A percentile compares a stretch with the other conserved stretches of the same genome.
These are phyloP conservation scores for Furcula furcula DNA, from an alignment of 2,888 invertebrate genomes.

Conservation along the genomic window DNA sequence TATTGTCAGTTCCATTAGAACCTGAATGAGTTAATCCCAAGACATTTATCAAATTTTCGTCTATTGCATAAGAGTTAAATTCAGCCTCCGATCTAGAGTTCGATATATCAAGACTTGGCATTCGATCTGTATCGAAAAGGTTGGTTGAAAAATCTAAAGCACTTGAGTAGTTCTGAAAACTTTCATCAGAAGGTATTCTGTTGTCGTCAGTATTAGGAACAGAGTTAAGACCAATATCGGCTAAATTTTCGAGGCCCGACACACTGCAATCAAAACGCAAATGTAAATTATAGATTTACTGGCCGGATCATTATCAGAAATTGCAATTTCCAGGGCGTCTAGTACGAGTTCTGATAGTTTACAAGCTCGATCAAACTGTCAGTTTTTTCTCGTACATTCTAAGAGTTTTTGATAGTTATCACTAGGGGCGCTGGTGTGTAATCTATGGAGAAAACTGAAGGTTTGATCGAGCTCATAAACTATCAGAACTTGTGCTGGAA, in stretches of 20 bases:
- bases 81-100: constrained; percentile 49
- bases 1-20: constrained; percentile 9
- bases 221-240: constrained; percentile 20
- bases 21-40: constrained; percentile 23
- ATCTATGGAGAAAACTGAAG: too few relatives aligned
- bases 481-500: too few relatives aligned
- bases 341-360: too few relatives aligned
- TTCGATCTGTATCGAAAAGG: constrained; percentile 58
- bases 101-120: constrained; percentile 52
- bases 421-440: too few relatives aligned
- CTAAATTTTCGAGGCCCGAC: constrained; percentile 2
- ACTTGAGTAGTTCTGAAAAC: constrained; percentile 56
- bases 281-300: not conserved
- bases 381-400: too few relatives aligned
- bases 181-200: constrained; percentile 57
- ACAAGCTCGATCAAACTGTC: too few relatives aligned
- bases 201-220: constrained; percentile 41
- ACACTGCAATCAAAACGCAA: not conserved
- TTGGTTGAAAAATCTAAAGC: constrained; percentile 55
- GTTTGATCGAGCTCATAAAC: too few relatives aligned
- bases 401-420: too few relatives aligned
- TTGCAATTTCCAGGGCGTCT: too few relatives aligned
- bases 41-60: constrained; percentile 33
- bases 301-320: too few relatives aligned
- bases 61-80: constrained; percentile 39